Evolutionary conservation across 1,140 invertebrate genomes (phyloP).

Genomic region (Scaptomyza graminum): DNA sequence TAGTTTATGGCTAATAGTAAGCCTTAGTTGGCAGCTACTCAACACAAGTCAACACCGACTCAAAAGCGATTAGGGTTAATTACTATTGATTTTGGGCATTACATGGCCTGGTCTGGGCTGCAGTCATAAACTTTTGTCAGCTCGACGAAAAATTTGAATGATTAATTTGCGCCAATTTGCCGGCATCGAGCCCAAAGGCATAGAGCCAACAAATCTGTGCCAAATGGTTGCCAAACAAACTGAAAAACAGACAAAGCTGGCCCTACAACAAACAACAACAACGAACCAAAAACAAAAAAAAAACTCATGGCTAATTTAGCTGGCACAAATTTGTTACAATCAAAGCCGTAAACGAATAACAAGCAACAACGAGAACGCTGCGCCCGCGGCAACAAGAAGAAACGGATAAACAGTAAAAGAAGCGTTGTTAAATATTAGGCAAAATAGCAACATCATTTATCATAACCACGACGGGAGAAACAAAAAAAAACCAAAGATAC

Average conservation of each 20-base stretch:
- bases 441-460: constrained; percentile 72
- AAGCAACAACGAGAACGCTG: constrained; percentile 54
- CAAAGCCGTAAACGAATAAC: constrained; percentile 64
- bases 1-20: background rate
- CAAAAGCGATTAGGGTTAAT: constrained; percentile 71
- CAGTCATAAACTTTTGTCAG: constrained; percentile 54
- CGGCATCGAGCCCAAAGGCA: constrained; percentile 27
- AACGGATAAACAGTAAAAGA: constrained; percentile 27
- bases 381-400: constrained; percentile 46
- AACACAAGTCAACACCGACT: constrained; percentile 37
- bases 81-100: constrained; percentile 75
- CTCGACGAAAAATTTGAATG: constrained; percentile 63
- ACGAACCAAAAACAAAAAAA: constrained; percentile 19
- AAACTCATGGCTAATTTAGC: constrained; percentile 67
- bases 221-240: constrained; percentile 60
- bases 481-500: constrained; percentile 37
- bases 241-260: constrained; percentile 34
- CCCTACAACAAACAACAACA: constrained; percentile 13
- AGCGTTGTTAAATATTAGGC: constrained; percentile 54
- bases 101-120: constrained; percentile 15
- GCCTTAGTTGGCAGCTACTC: constrained; percentile 32
- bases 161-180: constrained; percentile 72
- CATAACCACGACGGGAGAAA: constrained; percentile 74
- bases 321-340: constrained; percentile 79
- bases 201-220: constrained; percentile 59